phyloP scores from a whole-genome alignment of 2,888 invertebrate genomes.

The Desoria tigrina region DNA sequence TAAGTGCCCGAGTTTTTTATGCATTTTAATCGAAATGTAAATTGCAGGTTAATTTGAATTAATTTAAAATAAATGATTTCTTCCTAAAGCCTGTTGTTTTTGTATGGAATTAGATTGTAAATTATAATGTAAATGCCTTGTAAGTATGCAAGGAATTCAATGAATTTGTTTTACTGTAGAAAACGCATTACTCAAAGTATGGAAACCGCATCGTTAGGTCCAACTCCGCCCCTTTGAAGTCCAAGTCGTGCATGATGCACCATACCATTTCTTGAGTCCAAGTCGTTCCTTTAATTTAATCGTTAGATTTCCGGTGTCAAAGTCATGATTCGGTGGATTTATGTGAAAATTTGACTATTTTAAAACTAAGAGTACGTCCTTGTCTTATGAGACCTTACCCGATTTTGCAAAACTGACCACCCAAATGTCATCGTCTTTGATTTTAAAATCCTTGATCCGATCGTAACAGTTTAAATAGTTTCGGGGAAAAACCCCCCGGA shows the following conservation, averaged over 20 bases:
- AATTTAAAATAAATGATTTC: too few species aligned
- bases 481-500: constrained; percentile 37
- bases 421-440: constrained; percentile 62
- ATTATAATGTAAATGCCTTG: too few species aligned
- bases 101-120: too few species aligned
- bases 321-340: too few species aligned
- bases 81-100: too few species aligned
- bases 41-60: too few species aligned
- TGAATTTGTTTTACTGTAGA: not conserved
- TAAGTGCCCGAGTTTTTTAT: too few species aligned
- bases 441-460: constrained; percentile 59
- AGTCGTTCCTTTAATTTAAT: constrained; percentile 71
- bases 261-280: constrained; percentile 78
- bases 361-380: too few species aligned
- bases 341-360: too few species aligned
- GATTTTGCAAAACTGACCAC: constrained; percentile 64
- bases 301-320: too few species aligned
- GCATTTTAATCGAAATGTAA: too few species aligned
- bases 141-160: not conserved
- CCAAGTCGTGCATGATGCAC: constrained; percentile 66
- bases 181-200: constrained; percentile 68
- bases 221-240: constrained; percentile 63
- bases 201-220: constrained; percentile 66
- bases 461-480: constrained; percentile 49
- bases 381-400: too few species aligned